These are phyloP conservation scores for Plebejus argus DNA, from an alignment of 2,888 invertebrate species.

Conservation along the genomic window DNA sequence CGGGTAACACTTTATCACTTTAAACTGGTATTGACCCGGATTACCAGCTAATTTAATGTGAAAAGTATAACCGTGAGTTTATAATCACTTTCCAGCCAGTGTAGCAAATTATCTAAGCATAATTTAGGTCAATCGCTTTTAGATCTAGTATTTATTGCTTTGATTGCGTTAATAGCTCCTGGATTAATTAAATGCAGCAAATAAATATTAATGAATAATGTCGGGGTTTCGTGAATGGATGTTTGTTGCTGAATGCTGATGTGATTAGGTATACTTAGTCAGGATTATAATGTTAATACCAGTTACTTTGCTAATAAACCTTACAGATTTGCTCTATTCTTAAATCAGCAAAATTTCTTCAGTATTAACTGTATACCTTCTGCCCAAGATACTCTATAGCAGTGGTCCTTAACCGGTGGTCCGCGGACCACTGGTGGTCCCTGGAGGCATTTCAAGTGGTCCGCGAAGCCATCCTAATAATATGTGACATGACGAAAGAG, in stretches of 20 bases:
- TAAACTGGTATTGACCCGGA: slow-evolving; percentile 43
- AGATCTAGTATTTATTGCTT: slow-evolving; percentile 18
- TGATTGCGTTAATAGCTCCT: background rate
- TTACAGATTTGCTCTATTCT: no score
- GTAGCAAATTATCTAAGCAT: slow-evolving; percentile 21
- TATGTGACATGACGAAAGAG: no score
- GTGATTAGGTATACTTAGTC: background rate
- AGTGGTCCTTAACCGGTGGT: no score
- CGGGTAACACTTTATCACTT: slow-evolving; percentile 40
- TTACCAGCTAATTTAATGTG: slow-evolving; percentile 34
- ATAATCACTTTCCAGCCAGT: slow-evolving; percentile 15
- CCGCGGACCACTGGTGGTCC: no score
- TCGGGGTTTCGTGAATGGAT: background rate
- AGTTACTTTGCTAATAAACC: no score
- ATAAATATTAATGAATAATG: slow-evolving; percentile 4
- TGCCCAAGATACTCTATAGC: no score
- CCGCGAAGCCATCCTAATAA: no score
- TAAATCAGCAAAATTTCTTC: no score
- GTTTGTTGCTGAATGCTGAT: background rate
- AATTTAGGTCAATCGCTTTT: slow-evolving; percentile 22
- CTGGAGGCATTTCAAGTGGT: no score
- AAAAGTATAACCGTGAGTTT: slow-evolving; percentile 18
- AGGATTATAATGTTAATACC: background rate
- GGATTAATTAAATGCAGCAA: background rate
- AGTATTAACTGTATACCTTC: no score